Conservation (phyloP, 2,888 invertebrate species). For the Eupithecia abbreviata region DNA sequence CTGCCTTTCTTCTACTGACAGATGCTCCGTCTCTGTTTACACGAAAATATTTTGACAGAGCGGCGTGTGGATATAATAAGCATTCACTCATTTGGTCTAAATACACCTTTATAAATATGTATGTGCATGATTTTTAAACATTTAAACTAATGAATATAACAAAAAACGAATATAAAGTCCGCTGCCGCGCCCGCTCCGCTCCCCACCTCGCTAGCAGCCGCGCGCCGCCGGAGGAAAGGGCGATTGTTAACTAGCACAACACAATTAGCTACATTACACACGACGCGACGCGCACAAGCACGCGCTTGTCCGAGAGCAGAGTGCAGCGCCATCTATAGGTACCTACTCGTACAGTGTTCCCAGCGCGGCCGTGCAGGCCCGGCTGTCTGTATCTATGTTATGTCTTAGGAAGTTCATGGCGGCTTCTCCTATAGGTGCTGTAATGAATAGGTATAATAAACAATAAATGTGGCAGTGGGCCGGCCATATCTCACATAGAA, state of each 20-base stretch:
- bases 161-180: neutral
- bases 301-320: neutral
- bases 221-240: neutral
- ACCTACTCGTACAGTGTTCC: neutral
- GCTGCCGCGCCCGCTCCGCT: neutral
- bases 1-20: too few species aligned
- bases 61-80: too few species aligned
- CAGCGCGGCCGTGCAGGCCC: too few species aligned
- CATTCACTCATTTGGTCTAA: too few species aligned
- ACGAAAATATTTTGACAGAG: too few species aligned
- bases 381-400: neutral
- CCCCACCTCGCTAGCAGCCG: neutral
- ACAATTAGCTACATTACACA: neutral
- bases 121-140: too few species aligned
- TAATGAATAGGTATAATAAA: too few species aligned
- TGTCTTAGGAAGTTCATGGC: neutral
- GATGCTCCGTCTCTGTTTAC: too few species aligned
- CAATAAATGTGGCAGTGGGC: too few species aligned
- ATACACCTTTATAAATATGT: too few species aligned
- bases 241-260: conserved; percentile 1
- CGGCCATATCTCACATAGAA: too few species aligned
- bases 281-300: neutral
- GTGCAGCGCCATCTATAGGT: neutral
- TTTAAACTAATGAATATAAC: too few species aligned
- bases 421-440: neutral